These are phyloP conservation scores for Thalassophryne amazonica DNA, from an alignment of 2,797 vertebrate species.

Conservation along the genomic window DNA sequence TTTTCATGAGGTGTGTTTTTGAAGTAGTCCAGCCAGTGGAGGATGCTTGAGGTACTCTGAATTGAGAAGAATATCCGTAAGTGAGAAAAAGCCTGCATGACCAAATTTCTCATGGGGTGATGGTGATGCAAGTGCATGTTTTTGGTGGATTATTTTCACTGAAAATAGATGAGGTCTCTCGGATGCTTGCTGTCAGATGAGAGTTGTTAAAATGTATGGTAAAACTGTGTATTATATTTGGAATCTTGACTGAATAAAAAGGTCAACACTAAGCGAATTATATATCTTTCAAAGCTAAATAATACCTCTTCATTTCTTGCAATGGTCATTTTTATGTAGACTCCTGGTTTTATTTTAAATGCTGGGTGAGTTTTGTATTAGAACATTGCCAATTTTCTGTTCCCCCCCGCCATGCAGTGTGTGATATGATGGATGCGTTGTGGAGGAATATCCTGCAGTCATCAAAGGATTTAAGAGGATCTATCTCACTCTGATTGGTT, in stretches of 20 bases:
- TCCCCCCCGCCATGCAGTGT: too few species aligned
- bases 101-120: slow-evolving; percentile 61
- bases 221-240: not conserved
- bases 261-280: not conserved
- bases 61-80: slow-evolving; percentile 80
- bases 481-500: slow-evolving; percentile 42
- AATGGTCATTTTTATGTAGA: slow-evolving; percentile 7
- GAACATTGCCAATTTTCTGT: slow-evolving; percentile 38
- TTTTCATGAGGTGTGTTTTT: slow-evolving; percentile 82
- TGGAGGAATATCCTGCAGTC: slow-evolving; percentile 35
- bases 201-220: not conserved
- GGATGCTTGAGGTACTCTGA: slow-evolving; percentile 81
- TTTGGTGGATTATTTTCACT: slow-evolving; percentile 31
- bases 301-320: not conserved
- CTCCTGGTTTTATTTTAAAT: slow-evolving; percentile 5
- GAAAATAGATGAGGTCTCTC: slow-evolving; percentile 3
- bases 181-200: not conserved
- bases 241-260: not conserved
- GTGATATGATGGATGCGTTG: slow-evolving; percentile 40
- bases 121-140: slow-evolving; percentile 51
- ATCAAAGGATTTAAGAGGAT: slow-evolving; percentile 50
- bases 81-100: slow-evolving; percentile 54
- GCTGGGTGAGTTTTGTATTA: slow-evolving; percentile 13
- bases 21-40: slow-evolving; percentile 79
- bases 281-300: not conserved